Base-by-base conservation (phyloP, 2,113 vertebrate species). In the Oryzias melastigma region DNA sequence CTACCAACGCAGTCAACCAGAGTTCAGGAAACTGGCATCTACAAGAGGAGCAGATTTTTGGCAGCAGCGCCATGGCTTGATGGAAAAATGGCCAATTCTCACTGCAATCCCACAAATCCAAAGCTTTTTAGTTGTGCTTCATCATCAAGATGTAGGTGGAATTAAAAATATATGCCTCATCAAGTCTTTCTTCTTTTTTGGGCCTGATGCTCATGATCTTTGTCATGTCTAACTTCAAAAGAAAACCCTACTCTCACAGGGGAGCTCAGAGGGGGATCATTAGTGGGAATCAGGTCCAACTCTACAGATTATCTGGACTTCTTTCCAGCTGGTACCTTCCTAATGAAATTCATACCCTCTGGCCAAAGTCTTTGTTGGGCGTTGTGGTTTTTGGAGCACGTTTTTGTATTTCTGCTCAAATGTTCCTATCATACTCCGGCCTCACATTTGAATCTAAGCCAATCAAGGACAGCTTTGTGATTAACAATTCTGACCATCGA, bases 401-500 rank as follows among this genome's bases (percentile, higher is more conserved):
- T 54, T n/a, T 20, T 35, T 43, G 61, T 10, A 44, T 75, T 73
- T 66, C 22, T 29, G 5, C 56, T 60, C 54, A 58, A 45, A 24
- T 58, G 53, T 54, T 58, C 42, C 64, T 52, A 72, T 65, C 76
- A 64, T 14, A 51, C 51, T 14, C 7, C 20, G 10, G 62, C 0
- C 15, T 49, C 58, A 22, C 22, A 75, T 69, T 72, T 50, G 65
- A 65, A 84, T 82, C 60, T 25, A 46, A 1, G 7, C 44, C 52
- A 27, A 57, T 68, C 55, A 8, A 57, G 15, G 70, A 18, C 10
- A 60, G 6, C 54, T 67, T 75, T 68, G 62, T 72, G 62, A 67
- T 52, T 48, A 72, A 61, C 65, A 77, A 58, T 76, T 76, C 64
- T 42, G 27, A 52, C 14, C 65, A 81, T 77, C 67, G 67, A 75